Percentiles rank a stretch among this genome's conserved stretches.
phyloP scores from a whole-genome alignment of 2,888 invertebrate genomes.

The Athetis lepigone region DNA sequence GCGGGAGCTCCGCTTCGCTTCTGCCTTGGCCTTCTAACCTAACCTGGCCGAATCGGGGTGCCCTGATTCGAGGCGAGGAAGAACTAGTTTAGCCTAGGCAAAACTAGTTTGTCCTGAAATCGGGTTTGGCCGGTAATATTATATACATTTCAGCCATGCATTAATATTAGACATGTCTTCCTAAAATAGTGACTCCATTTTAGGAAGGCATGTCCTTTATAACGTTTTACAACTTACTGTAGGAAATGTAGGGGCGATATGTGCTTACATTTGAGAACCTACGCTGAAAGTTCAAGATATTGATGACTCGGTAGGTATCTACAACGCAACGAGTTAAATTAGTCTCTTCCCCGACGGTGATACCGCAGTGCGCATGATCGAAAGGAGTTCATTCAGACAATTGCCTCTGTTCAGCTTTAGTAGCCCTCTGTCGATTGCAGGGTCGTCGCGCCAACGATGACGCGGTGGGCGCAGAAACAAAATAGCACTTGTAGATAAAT shows the following conservation, averaged over 20 bases:
- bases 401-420: conserved; percentile 66
- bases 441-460: conserved; percentile 42
- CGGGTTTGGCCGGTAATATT: no score
- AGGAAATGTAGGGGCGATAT: background rate
- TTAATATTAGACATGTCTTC: no score
- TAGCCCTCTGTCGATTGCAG: conserved; percentile 65
- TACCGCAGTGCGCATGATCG: conserved; percentile 72
- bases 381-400: conserved; percentile 70
- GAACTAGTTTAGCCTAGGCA: no score
- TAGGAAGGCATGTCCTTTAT: no score
- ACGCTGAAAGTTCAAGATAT: conserved; percentile 11
- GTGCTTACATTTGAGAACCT: background rate
- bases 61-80: no score
- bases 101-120: no score
- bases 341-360: conserved; percentile 18
- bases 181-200: no score
- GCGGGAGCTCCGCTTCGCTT: no score
- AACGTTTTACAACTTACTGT: background rate
- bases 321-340: conserved; percentile 15
- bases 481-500: conserved; percentile 34
- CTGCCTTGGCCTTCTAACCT: no score
- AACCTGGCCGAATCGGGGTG: no score
- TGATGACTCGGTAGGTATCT: conserved; percentile 13
- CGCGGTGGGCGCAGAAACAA: conserved; percentile 21
- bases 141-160: no score